Conservation (phyloP, 2,113 vertebrate genomes). For the Macaca mulatta region DNA sequence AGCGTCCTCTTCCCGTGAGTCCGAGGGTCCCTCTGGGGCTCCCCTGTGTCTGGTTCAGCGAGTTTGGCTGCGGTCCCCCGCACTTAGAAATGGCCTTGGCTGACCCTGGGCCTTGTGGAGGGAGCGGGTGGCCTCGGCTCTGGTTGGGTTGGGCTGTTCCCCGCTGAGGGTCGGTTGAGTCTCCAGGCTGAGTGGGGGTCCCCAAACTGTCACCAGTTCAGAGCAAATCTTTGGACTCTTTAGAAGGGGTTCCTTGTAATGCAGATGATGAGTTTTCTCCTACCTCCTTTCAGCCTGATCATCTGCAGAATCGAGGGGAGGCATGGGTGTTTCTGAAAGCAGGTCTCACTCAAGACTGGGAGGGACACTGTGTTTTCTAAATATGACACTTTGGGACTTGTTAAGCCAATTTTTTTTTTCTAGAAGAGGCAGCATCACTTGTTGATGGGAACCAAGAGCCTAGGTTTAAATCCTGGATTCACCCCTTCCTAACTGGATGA, state of each 20-base stretch:
- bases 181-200: background rate
- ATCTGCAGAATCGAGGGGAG: background rate
- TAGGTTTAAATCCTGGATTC: background rate
- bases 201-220: too few relatives aligned
- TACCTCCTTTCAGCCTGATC: background rate
- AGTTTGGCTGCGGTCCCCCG: background rate
- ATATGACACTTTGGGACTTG: accelerated
- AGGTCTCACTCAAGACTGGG: background rate
- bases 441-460: background rate
- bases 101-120: background rate
- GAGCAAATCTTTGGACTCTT: background rate
- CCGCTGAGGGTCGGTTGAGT: accelerated
- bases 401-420: too few relatives aligned
- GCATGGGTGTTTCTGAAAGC: background rate
- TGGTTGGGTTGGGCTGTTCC: background rate
- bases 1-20: background rate
- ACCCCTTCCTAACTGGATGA: background rate
- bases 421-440: background rate
- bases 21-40: background rate
- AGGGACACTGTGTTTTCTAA: background rate
- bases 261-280: background rate
- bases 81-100: background rate
- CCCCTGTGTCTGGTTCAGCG: accelerated
- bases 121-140: accelerated
- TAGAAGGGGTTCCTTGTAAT: background rate